Base-by-base conservation (phyloP, 2,113 vertebrate species). In the Mesitornis unicolor region DNA sequence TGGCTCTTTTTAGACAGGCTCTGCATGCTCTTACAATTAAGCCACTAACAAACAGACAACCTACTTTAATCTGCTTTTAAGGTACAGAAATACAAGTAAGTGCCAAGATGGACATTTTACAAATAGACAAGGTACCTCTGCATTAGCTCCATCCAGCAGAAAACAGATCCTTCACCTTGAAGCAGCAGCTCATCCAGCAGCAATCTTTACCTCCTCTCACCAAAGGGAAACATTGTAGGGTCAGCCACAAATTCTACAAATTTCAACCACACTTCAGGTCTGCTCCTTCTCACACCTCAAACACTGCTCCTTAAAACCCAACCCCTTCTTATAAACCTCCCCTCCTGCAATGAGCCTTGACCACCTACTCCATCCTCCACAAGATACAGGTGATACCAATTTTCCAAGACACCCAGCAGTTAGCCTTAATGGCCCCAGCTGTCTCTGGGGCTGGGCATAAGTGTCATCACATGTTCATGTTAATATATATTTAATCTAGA, bases 241-340 rank as follows among this genome's bases (percentile, higher is more conserved):
- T 1, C 17, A 33, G 4, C 10, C 6, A 43, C 8, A 35, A 0
- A 0, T 4, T 7, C 13, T 0, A 5, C 1, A 14, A 1, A 75
- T n/a, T n/a, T n/a, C n/a, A n/a, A n/a, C n/a, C n/a, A 0, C 7
- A 8, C 7, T 8, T 6, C 1, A 0, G 0, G 0, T 5, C 10
- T 16, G 2, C 1, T 13, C 14, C 35, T 20, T 2, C 6, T 42
- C 16, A 20, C 1, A 35, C 16, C 21, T 9, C 26, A 56, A 28
- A 35, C 0, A 9, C 5, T 3, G 0, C 0, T 25, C 7, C 2
- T 38, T 20, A 35, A 57, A 81, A n/a, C 6, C 16, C 29, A 31
- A 7, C 1, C 6, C 1, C 21, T 51, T 13, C 33, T 24, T 29
- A 22, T 2, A 9, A 2, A 4, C 3, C 16, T 53, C 11, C 16